These are phyloP conservation scores for Brachionus rubens DNA, from an alignment of 1,140 invertebrate species.

Conservation along the genomic window DNA sequence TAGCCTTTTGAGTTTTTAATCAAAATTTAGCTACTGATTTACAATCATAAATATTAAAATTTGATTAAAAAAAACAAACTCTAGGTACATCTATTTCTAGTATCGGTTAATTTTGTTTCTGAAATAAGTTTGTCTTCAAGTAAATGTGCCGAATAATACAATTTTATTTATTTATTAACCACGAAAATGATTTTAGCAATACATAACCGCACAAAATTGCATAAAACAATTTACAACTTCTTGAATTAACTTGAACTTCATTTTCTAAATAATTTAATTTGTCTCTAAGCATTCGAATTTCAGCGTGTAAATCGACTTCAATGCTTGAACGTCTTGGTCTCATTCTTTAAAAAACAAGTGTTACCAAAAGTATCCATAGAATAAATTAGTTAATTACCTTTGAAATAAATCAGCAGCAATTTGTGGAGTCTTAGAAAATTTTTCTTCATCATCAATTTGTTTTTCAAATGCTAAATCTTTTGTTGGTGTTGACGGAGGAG, in stretches of 20 bases:
- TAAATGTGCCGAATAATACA: too few species aligned
- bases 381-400: neutral
- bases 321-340: conserved; percentile 46
- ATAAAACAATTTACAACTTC: conserved; percentile 44
- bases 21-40: too few species aligned
- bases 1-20: too few species aligned
- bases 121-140: too few species aligned
- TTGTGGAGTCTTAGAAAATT: conserved; percentile 20
- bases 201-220: conserved; percentile 44
- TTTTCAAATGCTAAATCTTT: neutral
- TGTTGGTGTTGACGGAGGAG: conserved; percentile 35
- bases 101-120: too few species aligned
- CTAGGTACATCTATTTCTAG: too few species aligned
- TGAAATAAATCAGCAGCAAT: conserved; percentile 19
- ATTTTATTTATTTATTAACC: conserved; percentile 36
- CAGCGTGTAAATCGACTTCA: conserved; percentile 34
- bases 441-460: neutral
- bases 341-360: neutral
- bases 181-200: conserved; percentile 41
- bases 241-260: conserved; percentile 35
- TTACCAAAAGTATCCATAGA: neutral
- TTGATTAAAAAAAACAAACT: too few species aligned
- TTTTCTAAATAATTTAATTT: conserved; percentile 31
- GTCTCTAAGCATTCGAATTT: conserved; percentile 43
- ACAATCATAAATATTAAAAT: too few species aligned